Conservation (phyloP, 2,113 vertebrate species). For the Mionectes macconnelli region DNA sequence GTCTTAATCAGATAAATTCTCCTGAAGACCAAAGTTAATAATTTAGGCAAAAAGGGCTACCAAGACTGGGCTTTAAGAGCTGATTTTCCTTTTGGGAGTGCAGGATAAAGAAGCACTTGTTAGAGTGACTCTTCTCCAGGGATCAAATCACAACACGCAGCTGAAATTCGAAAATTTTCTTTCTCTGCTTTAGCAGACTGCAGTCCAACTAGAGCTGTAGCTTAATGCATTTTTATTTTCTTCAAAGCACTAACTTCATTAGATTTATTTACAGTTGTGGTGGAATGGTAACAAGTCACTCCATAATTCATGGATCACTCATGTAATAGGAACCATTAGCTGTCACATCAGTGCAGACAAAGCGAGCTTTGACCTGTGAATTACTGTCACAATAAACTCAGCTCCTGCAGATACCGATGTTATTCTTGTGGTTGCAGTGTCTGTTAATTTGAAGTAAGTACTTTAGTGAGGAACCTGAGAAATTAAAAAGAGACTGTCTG, state of each 20-base stretch:
- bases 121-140: not conserved
- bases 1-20: not conserved
- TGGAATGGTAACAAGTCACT: not conserved
- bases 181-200: not conserved
- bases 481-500: not conserved
- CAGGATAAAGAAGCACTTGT: not conserved
- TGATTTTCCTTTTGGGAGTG: not conserved
- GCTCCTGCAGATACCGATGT: conserved; percentile 12
- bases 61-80: not conserved
- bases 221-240: not conserved
- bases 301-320: conserved; percentile 26
- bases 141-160: not conserved
- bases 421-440: not conserved
- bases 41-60: not conserved
- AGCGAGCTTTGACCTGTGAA: conserved; percentile 46
- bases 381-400: conserved; percentile 51
- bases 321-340: conserved; percentile 15
- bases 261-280: not conserved
- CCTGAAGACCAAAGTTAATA: not conserved
- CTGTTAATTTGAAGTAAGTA: conserved; percentile 51
- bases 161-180: not conserved
- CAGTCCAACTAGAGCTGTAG: not conserved
- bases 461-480: conserved; percentile 10
- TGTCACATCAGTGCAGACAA: conserved; percentile 49
- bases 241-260: conserved; percentile 27